phyloP scores from a whole-genome alignment of 2,113 vertebrate species.

The Craseonycteris thonglongyai region DNA sequence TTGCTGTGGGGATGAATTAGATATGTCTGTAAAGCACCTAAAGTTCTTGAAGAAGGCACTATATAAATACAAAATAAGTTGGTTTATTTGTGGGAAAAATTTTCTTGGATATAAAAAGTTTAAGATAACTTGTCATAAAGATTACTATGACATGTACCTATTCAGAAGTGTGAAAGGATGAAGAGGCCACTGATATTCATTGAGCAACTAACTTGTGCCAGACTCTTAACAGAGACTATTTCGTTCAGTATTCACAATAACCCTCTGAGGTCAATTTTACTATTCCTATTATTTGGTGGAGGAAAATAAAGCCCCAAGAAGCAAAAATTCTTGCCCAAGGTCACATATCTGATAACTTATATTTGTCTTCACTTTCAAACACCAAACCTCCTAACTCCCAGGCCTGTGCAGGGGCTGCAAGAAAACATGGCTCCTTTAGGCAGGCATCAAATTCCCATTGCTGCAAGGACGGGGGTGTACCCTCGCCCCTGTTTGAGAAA shows the following conservation, averaged over 20 bases:
- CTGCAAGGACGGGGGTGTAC: background rate
- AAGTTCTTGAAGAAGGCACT: no score
- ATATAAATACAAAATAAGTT: no score
- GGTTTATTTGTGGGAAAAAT: no score
- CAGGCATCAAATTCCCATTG: background rate
- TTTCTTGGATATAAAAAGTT: background rate
- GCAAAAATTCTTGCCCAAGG: background rate
- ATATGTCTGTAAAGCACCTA: no score
- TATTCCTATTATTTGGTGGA: background rate
- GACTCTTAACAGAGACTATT: background rate
- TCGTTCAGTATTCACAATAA: background rate
- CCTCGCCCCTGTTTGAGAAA: background rate
- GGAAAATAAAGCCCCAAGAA: background rate
- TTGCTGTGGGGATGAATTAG: no score
- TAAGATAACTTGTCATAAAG: background rate
- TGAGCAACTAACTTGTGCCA: background rate
- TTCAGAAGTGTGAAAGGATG: background rate
- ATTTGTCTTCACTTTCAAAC: background rate
- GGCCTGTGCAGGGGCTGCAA: accelerated
- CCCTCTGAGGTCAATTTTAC: background rate
- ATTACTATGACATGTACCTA: background rate
- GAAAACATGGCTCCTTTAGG: background rate
- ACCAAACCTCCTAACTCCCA: background rate
- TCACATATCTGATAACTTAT: background rate
- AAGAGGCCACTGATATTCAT: background rate